Percentiles rank a stretch among this genome's conserved stretches.
Evolutionary conservation across 2,888 invertebrate species (phyloP).

Genomic region (Morinoia aosen): DNA sequence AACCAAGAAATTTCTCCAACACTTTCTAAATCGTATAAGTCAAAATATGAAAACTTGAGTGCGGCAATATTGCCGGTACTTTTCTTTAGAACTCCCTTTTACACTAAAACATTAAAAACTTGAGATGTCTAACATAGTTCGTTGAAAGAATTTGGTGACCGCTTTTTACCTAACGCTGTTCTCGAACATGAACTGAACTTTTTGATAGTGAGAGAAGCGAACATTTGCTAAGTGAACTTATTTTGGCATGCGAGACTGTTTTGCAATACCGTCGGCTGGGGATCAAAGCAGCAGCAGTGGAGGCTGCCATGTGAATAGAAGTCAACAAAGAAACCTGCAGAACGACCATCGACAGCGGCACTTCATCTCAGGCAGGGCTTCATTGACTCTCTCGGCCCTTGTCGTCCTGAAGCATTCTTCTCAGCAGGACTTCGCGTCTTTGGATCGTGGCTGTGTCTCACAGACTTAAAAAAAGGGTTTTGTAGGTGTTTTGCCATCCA

Average conservation of each 20-base stretch:
- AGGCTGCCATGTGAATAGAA: not conserved
- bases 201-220: not conserved
- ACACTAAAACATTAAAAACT: too few species aligned
- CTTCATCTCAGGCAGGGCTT: not conserved
- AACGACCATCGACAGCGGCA: not conserved
- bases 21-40: too few species aligned
- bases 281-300: not conserved
- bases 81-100: too few species aligned
- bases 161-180: not conserved
- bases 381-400: not conserved
- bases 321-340: not conserved
- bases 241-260: not conserved
- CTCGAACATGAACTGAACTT: not conserved
- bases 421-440: not conserved
- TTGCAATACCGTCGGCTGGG: not conserved
- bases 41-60: too few species aligned
- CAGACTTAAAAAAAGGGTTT: not conserved
- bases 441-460: not conserved
- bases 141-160: too few species aligned
- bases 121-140: too few species aligned
- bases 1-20: too few species aligned
- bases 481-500: not conserved
- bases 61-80: too few species aligned
- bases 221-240: not conserved
- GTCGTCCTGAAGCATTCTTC: not conserved